Evolutionary conservation across 2,888 invertebrate species (phyloP).

Genomic region (Deilephila porcellus): DNA sequence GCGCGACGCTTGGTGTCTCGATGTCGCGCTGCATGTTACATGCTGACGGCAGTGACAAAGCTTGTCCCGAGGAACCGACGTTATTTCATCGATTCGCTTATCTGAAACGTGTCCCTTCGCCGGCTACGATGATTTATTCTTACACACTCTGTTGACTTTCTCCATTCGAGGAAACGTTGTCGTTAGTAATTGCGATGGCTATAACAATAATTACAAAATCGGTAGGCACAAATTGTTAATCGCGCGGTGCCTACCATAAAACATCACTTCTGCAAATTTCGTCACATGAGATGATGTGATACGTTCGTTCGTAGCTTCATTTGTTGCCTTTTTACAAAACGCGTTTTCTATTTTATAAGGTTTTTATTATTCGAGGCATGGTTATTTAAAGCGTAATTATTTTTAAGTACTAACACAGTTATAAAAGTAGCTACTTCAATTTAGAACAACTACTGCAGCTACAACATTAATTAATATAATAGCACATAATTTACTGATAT

Average conservation of each 20-base stretch:
- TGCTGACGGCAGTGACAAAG: slow-evolving; percentile 5
- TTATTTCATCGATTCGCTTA: slow-evolving; percentile 73
- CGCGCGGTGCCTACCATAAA: slow-evolving; percentile 17
- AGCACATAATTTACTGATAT: slow-evolving; percentile 45
- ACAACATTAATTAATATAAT: slow-evolving; percentile 18
- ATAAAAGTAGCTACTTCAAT: slow-evolving; percentile 5
- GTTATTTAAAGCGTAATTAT: slow-evolving; percentile 4
- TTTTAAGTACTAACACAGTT: slow-evolving; percentile 15
- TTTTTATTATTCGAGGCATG: not conserved
- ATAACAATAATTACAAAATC: slow-evolving; percentile 32
- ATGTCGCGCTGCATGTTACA: not conserved
- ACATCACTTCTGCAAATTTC: slow-evolving; percentile 23
- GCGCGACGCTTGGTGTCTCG: not conserved
- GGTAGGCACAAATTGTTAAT: slow-evolving; percentile 27
- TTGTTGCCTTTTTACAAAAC: not conserved
- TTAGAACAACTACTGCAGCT: slow-evolving; percentile 6
- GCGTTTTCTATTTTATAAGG: slow-evolving; percentile 10
- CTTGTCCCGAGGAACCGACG: slow-evolving; percentile 51
- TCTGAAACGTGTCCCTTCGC: slow-evolving; percentile 67
- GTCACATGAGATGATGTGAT: not conserved
- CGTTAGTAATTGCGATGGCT: slow-evolving; percentile 60
- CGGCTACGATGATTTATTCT: slow-evolving; percentile 74
- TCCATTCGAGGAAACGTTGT: slow-evolving; percentile 65
- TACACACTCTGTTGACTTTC: slow-evolving; percentile 65
- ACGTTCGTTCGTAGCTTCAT: not conserved